Evolutionary conservation across 2,113 vertebrate species (phyloP).

Genomic region (Podarcis cretensis): DNA sequence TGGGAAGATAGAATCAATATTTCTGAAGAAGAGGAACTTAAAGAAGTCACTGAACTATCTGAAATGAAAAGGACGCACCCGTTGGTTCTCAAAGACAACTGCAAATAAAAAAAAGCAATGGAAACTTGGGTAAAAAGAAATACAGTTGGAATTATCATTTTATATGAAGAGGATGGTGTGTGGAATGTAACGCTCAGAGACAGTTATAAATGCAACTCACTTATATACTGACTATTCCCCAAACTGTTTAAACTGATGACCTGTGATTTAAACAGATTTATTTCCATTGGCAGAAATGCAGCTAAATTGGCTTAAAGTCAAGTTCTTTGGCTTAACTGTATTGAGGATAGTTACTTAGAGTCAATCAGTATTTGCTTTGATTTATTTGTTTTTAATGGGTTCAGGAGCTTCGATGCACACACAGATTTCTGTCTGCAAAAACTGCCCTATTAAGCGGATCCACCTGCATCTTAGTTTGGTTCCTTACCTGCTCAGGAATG

Average conservation of each 20-base stretch:
- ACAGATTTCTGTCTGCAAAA: neutral
- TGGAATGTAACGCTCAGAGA: neutral
- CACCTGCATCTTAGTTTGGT: neutral
- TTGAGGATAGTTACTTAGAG: neutral
- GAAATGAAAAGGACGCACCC: neutral
- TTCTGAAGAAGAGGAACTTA: neutral
- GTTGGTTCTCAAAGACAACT: slow-evolving; percentile 21
- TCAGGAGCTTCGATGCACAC: no score
- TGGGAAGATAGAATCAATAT: neutral
- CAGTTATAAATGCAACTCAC: neutral
- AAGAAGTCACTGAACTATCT: neutral
- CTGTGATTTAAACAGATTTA: neutral
- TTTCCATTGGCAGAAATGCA: neutral
- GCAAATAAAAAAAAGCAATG: slow-evolving; percentile 23
- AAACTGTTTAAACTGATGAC: neutral
- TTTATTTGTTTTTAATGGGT: neutral
- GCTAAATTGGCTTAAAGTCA: neutral
- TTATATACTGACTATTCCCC: neutral
- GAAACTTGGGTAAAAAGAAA: slow-evolving; percentile 7
- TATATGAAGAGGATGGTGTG: neutral
- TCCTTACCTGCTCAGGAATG: neutral
- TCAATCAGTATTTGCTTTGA: neutral
- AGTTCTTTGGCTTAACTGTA: neutral
- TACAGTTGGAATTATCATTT: neutral
- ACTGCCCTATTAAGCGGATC: neutral